phyloP scores from a whole-genome alignment of 2,888 invertebrate species.

The Bedellia somnulentella region DNA sequence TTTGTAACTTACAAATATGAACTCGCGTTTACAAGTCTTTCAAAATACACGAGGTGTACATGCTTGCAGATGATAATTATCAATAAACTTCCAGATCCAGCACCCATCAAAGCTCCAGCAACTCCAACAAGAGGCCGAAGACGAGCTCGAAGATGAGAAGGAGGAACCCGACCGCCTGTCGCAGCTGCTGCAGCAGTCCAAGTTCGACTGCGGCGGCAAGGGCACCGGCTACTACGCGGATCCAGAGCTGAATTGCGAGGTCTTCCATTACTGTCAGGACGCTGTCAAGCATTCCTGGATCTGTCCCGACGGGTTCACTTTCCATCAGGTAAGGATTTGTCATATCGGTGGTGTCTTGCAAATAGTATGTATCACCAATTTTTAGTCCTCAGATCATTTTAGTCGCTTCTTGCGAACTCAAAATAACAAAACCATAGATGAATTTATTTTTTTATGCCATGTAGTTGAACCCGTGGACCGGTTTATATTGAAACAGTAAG shows the following conservation, averaged over 20 bases:
- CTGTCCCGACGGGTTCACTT: conserved; percentile 87
- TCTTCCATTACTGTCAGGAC: conserved; percentile 92
- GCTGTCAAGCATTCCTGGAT: conserved; percentile 90
- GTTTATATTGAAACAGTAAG: no score
- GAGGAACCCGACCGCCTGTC: conserved; percentile 85
- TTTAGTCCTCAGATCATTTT: no score
- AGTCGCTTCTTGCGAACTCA: no score
- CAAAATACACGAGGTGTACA: no score
- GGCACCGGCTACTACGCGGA: conserved; percentile 92
- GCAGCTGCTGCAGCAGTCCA: conserved; percentile 76
- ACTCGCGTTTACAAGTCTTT: no score
- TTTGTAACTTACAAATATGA: no score
- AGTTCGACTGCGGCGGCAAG: conserved; percentile 78
- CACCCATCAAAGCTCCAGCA: conserved; percentile 30
- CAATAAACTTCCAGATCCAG: conserved; percentile 14
- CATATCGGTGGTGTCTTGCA: no score
- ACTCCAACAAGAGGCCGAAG: conserved; percentile 26
- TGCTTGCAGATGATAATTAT: no score
- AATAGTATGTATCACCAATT: no score
- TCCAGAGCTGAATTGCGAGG: conserved; percentile 84
- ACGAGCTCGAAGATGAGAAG: conserved; percentile 70
- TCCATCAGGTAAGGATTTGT: conserved; percentile 69
- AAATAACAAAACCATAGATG: no score
- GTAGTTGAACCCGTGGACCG: no score
- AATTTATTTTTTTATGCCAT: no score